A percentile compares a stretch with the other conserved stretches of the same genome.
Evolutionary conservation across 1,140 invertebrate species (phyloP).

Genomic region (Maconellicoccus hirsutus): DNA sequence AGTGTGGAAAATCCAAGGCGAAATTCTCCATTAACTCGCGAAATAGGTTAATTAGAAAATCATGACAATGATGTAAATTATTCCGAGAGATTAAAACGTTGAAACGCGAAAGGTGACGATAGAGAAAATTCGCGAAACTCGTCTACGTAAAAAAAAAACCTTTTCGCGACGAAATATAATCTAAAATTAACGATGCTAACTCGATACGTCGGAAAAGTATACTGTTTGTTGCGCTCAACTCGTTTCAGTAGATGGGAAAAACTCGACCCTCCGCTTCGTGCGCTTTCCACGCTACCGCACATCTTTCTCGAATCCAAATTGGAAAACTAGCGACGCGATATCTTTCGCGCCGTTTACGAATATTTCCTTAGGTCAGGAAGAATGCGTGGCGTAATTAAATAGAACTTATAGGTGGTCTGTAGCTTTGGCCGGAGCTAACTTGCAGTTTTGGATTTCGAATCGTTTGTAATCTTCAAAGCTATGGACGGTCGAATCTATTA

Average conservation of each 20-base stretch:
- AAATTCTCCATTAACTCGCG: too few species aligned
- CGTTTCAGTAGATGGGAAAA: neutral
- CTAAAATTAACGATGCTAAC: neutral
- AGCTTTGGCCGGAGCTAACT: neutral
- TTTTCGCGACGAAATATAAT: neutral
- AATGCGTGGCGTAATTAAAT: too few species aligned
- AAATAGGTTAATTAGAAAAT: too few species aligned
- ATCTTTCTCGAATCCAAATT: neutral
- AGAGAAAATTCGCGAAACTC: too few species aligned
- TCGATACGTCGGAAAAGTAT: neutral
- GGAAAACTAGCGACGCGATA: neutral
- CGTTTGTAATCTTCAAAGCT: neutral
- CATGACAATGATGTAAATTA: too few species aligned
- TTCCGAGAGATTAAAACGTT: too few species aligned
- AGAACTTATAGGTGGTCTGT: too few species aligned
- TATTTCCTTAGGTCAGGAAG: too few species aligned
- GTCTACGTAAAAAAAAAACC: neutral
- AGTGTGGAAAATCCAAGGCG: too few species aligned
- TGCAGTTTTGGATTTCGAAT: neutral
- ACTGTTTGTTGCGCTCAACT: slow-evolving; percentile 15
- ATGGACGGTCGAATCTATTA: neutral
- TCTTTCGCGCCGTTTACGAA: neutral
- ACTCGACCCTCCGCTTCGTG: neutral
- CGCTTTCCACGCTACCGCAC: neutral
- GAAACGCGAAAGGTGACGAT: too few species aligned